Evolutionary conservation across 2,888 invertebrate genomes (phyloP).

Genomic region (Drosophila affinis): DNA sequence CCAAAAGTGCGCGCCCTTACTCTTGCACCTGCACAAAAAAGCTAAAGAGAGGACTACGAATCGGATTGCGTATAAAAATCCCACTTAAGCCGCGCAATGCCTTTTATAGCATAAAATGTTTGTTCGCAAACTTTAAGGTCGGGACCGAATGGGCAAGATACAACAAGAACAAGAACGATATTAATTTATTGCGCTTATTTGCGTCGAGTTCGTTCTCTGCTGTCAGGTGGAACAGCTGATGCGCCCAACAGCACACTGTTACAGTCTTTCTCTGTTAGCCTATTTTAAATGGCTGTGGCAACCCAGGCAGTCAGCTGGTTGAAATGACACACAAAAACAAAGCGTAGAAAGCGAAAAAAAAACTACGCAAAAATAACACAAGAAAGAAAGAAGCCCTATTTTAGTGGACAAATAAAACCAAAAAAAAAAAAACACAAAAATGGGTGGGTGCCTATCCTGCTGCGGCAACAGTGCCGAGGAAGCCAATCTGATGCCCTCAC

Average conservation of each 20-base stretch:
- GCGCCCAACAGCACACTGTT: slow-evolving; percentile 28
- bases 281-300: not conserved
- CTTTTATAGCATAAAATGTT: slow-evolving; percentile 42
- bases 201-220: too few species aligned
- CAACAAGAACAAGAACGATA: slow-evolving; percentile 46
- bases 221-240: slow-evolving; percentile 28
- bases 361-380: slow-evolving; percentile 45
- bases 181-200: slow-evolving; percentile 25
- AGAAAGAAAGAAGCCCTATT: slow-evolving; percentile 55
- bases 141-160: slow-evolving; percentile 39
- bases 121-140: slow-evolving; percentile 1
- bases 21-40: slow-evolving; percentile 1
- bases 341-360: slow-evolving; percentile 25
- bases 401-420: not conserved
- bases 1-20: not conserved
- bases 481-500: slow-evolving; percentile 81
- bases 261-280: not conserved
- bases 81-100: slow-evolving; percentile 39
- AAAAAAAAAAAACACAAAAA: slow-evolving; percentile 21
- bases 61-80: slow-evolving; percentile 5
- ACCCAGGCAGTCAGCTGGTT: slow-evolving; percentile 45
- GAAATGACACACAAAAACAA: slow-evolving; percentile 65
- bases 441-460: slow-evolving; percentile 80
- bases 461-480: slow-evolving; percentile 78
- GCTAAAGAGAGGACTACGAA: not conserved